Base-by-base conservation (phyloP, 1,140 invertebrate genomes). In the Conopomorpha cramerella region DNA sequence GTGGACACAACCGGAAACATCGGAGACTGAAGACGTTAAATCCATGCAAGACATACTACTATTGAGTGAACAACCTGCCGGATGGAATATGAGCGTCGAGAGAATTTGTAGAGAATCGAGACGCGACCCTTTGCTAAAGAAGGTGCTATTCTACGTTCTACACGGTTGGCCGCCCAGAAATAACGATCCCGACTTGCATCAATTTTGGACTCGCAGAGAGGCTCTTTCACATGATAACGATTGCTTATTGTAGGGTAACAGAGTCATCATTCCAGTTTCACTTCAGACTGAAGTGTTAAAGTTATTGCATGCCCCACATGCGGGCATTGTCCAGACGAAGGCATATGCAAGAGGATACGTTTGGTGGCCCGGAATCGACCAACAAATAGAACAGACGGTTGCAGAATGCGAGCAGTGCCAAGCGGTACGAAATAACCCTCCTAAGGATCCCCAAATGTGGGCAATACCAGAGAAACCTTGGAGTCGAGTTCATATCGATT, bases 291-390 rank as follows among this genome's bases (percentile, higher is more conserved):
- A 12, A 7, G 27, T 35, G 2, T 36, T 51, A 12, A 13, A 36
- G 16, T 34, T 28, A 8, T 38, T 68, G 16, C 78, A 79, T 34
- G 27, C 29, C 16, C 54, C 41, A 19, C 79, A 81, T 40, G 42
- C 47, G 16, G 79, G 79, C 2, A 65, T 79, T 3, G 59, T 58
- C 11, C 51, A 60, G 23, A 82, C 79, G 50, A 83, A 83, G 47
- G 41, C 51, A 19, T 16, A 78, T 2, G 78, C 79, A 3, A 43
- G 77, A 35, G 61, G 45, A 16, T 71, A 80, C 42, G 46, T 78
- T n/a, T 81, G 68, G 61, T 82, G 76, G 76, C 73, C 64, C 23
- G 29, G 47, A 3, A 45, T 82, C 0, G 63, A 81, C 45, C 23
- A 38, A 14, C 64, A 77, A 4, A 68, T 76, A 28, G 55, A 70